Evolutionary conservation across 1,140 invertebrate genomes (phyloP), one percentile per base, ranked within the genome.

Genomic region (Eurytemora carolleeae): DNA sequence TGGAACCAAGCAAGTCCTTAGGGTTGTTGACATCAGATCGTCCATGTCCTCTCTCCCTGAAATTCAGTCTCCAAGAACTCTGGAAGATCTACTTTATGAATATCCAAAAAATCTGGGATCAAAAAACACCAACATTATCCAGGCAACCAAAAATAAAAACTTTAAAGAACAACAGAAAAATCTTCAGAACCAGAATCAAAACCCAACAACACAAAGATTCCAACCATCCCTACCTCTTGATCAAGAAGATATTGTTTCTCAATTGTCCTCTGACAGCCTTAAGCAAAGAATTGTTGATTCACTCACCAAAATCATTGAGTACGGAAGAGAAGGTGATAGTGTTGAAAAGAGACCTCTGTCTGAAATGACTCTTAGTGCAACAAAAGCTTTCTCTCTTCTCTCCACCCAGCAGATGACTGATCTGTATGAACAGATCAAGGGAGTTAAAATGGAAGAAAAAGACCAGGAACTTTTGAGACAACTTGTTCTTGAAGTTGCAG

Each of bases 291-390:
- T 44, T 44, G 31, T 44, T 44, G 31, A 44, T 12, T n/a, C 7
- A 12, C 31, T 44, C 7, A n/a, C 7, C 7, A 44, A 44, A n/a
- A 7, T 44, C 7, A 12, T n/a, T n/a, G 19, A 62, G 19, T 53
- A 62, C 18, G 20, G 58, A 18, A 24, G 17, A 21, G 25, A 24
- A 16, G 44, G 19, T 52, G 26, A 61, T 18, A 12, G 54, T 7
- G 17, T 61, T 52, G 59, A 18, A 20, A 20, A 62, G 21, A 62
- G 57, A 24, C 44, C 58, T 25, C 20, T 62, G 23, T 21, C 60
- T 25, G 20, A 58, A 17, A 55, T 22, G 2, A n/a, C 26, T 20
- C 21, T 53, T 17, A 24, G 20, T 20, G 12, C 57, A 23, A 18
- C 52, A 19, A 2, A 53, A 2, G 54, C 22, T 24, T 22, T 62